phyloP scores from a whole-genome alignment of 2,113 vertebrate genomes.

The Tachysurus vachellii region DNA sequence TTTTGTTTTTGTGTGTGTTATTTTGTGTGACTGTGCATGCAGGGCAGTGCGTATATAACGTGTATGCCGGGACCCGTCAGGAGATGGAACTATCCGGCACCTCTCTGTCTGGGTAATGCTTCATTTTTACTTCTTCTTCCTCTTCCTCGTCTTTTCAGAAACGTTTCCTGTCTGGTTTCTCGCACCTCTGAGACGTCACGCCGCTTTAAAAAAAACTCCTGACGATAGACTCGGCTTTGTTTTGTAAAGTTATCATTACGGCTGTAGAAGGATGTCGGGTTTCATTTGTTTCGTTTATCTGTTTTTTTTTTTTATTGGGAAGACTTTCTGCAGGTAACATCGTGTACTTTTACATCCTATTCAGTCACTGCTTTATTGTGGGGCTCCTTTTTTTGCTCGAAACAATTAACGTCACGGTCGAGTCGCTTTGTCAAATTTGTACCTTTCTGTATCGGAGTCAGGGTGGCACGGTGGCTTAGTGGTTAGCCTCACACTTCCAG shows the following conservation, averaged over 20 bases:
- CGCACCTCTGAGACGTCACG: background rate
- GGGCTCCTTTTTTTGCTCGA: background rate
- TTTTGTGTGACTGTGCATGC: constrained; percentile 47
- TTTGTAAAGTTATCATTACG: background rate
- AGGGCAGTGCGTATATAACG: constrained; percentile 95
- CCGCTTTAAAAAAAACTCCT: background rate
- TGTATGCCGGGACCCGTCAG: constrained; percentile 98
- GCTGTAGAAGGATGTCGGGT: background rate
- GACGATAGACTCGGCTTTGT: background rate
- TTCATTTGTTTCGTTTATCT: background rate
- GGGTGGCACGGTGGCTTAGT: too few relatives aligned
- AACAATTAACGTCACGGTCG: constrained; percentile 36
- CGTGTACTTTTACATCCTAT: constrained; percentile 22
- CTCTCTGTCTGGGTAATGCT: constrained; percentile 89
- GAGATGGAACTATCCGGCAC: constrained; percentile 97
- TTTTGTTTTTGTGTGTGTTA: constrained; percentile 34
- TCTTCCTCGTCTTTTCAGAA: constrained; percentile 51
- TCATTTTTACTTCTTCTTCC: constrained; percentile 37
- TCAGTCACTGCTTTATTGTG: background rate
- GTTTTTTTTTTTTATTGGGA: background rate
- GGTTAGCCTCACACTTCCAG: too few relatives aligned
- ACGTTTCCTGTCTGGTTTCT: constrained; percentile 30
- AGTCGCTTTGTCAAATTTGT: background rate
- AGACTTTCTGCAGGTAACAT: background rate
- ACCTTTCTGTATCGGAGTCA: background rate